phyloP scores from a whole-genome alignment of 2,888 invertebrate genomes.

The Alviniconcha strummeri region DNA sequence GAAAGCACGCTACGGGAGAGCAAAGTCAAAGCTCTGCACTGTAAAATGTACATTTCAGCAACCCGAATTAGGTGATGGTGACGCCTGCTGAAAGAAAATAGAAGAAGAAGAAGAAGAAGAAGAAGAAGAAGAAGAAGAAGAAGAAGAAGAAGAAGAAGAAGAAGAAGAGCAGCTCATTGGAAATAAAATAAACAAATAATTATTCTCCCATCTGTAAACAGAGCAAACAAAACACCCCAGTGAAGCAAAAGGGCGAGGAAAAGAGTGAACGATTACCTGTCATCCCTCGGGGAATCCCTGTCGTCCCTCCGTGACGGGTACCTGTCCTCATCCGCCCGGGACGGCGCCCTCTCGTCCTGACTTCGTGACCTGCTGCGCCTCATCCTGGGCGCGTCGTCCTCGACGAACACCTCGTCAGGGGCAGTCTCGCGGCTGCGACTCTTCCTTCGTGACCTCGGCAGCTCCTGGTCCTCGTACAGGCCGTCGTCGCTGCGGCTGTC shows the following conservation, averaged over 20 bases:
- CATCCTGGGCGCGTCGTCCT: slow-evolving; percentile 4
- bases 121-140: too few relatives aligned
- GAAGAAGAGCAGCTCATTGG: too few relatives aligned
- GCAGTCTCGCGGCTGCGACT: background rate
- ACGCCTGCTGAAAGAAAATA: too few relatives aligned
- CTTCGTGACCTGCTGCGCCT: slow-evolving; percentile 1
- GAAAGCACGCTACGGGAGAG: background rate
- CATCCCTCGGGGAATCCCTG: background rate
- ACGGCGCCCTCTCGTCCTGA: slow-evolving; percentile 2
- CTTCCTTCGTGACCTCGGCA: slow-evolving; percentile 14
- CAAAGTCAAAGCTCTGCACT: background rate
- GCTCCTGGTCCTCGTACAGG: slow-evolving; percentile 1
- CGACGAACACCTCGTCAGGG: slow-evolving; percentile 15
- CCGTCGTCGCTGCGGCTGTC: slow-evolving; percentile 20
- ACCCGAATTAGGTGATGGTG: too few relatives aligned
- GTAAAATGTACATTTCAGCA: too few relatives aligned
- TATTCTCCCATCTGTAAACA: too few relatives aligned
- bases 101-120: too few relatives aligned
- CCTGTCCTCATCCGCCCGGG: background rate
- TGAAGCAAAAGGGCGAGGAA: too few relatives aligned
- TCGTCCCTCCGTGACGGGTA: background rate
- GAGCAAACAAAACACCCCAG: too few relatives aligned
- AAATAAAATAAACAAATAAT: too few relatives aligned
- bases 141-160: too few relatives aligned
- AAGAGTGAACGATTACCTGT: background rate